Conservation (phyloP, 2,888 invertebrate species). For the Aspidiotus rigidus region DNA sequence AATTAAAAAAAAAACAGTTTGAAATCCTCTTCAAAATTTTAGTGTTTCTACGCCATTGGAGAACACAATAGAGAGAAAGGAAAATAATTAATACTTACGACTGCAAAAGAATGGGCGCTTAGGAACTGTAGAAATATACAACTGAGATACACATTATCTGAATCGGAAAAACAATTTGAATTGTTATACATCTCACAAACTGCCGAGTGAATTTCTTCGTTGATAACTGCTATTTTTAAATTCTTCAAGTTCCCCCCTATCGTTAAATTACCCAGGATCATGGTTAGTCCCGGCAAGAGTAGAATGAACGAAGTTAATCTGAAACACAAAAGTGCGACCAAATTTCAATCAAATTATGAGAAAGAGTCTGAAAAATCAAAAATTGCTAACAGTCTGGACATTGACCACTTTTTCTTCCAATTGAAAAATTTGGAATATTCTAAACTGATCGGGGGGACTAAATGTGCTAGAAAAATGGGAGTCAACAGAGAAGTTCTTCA, state of each 20-base stretch:
- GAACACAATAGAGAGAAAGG: not conserved
- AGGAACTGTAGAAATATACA: conserved; percentile 1
- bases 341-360: not conserved
- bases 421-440: no score
- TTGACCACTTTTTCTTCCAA: no score
- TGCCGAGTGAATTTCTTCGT: conserved; percentile 3
- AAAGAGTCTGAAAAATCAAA: no score
- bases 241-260: conserved; percentile 1
- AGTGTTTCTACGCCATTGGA: no score
- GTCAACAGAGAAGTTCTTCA: no score
- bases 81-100: conserved; percentile 1
- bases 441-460: no score
- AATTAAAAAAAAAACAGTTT: no score
- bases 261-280: not conserved
- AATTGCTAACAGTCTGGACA: no score
- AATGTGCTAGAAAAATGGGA: no score
- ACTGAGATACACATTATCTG: not conserved
- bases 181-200: not conserved
- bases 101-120: not conserved
- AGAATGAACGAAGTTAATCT: not conserved
- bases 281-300: not conserved
- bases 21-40: no score
- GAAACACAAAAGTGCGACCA: no score
- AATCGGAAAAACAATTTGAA: not conserved
- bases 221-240: conserved; percentile 5